These are phyloP conservation scores for Zeugodacus cucurbitae DNA, from an alignment of 1,140 invertebrate species.

Conservation along the genomic window DNA sequence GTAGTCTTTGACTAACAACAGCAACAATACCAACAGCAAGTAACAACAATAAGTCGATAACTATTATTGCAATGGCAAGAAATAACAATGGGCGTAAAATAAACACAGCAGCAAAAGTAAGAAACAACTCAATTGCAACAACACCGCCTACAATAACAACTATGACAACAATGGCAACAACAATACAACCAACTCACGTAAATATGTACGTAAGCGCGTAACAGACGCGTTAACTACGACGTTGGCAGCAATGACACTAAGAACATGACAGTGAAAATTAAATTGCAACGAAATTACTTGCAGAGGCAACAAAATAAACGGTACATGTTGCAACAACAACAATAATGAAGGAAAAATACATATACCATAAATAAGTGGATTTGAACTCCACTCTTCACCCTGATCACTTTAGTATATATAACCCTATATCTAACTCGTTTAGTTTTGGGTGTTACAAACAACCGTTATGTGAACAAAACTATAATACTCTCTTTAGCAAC, in stretches of 20 bases:
- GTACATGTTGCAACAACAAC: not conserved
- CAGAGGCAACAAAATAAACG: not conserved
- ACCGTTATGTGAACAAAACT: too few species aligned
- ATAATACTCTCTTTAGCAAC: too few species aligned
- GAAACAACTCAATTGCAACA: not conserved
- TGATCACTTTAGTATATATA: too few species aligned
- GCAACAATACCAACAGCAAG: not conserved
- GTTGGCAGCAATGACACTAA: not conserved
- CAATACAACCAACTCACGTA: too few species aligned
- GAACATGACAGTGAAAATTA: conserved; percentile 15
- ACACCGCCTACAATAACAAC: conserved; percentile 1
- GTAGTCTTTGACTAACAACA: not conserved
- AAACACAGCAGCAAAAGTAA: not conserved
- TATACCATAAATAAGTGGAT: too few species aligned
- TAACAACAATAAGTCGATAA: not conserved
- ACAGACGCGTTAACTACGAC: not conserved
- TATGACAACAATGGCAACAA: not conserved
- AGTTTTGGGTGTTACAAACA: too few species aligned
- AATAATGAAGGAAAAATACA: too few species aligned
- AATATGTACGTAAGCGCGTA: not conserved
- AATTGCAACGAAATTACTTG: conserved; percentile 24
- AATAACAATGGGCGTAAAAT: conserved; percentile 29
- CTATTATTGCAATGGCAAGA: not conserved
- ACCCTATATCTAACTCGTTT: too few species aligned
- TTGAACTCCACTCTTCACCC: too few species aligned